These are phyloP conservation scores for Acholoe squamosa DNA, from an alignment of 2,888 invertebrate genomes.

Conservation along the genomic window DNA sequence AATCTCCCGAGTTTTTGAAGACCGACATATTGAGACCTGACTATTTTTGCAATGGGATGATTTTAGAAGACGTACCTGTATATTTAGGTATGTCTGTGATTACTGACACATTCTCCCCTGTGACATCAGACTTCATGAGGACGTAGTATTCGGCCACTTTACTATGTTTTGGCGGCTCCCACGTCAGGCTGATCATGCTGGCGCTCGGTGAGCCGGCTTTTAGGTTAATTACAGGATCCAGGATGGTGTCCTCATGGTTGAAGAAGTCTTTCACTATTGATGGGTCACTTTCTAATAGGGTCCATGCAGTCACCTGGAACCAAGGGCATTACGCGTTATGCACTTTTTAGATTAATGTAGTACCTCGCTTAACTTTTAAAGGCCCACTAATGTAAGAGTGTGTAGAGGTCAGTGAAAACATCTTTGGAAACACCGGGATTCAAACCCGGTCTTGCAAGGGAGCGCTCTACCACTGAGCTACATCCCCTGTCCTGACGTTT, in stretches of 20 bases:
- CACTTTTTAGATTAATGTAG: too few species aligned
- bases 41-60: too few species aligned
- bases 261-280: not conserved
- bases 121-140: not conserved
- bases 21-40: too few species aligned
- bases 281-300: not conserved
- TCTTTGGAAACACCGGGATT: too few species aligned
- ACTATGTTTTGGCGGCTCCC: not conserved
- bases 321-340: not conserved
- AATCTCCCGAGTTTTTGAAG: too few species aligned
- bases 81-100: not conserved
- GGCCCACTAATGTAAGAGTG: too few species aligned
- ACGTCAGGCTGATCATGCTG: not conserved
- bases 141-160: not conserved
- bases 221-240: not conserved
- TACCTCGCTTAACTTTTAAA: too few species aligned
- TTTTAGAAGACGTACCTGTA: too few species aligned
- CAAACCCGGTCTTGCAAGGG: too few species aligned
- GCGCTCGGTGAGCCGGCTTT: not conserved
- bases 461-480: too few species aligned
- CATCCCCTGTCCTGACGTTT: too few species aligned
- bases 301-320: slow-evolving; percentile 43
- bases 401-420: too few species aligned
- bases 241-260: not conserved
- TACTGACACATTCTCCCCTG: not conserved